A percentile compares a stretch with the other conserved stretches of the same genome.
phyloP scores from a whole-genome alignment of 1,140 invertebrate species.

The Phymastichus coffea region DNA sequence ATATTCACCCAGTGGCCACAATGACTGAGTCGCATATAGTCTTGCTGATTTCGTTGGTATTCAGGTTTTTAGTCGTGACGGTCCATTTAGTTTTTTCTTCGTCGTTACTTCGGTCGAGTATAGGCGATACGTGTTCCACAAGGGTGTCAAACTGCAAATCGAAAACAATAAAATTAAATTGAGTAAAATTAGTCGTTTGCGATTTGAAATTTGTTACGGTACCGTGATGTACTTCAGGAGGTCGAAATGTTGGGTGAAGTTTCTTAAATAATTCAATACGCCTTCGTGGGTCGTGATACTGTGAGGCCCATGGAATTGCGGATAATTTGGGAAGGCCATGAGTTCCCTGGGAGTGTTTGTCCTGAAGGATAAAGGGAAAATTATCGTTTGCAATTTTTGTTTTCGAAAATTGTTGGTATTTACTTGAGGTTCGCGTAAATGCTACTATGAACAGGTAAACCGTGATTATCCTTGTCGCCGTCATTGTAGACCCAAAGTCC shows the following conservation, averaged over 20 bases:
- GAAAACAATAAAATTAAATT: not conserved
- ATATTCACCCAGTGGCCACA: not conserved
- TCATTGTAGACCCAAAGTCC: no score
- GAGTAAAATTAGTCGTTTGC: not conserved
- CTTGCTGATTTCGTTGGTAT: not conserved
- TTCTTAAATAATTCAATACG: constrained; percentile 61
- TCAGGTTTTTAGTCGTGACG: not conserved
- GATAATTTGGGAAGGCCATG: constrained; percentile 73
- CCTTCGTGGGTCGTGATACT: constrained; percentile 44
- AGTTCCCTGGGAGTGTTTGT: constrained; percentile 77
- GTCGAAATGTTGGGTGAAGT: constrained; percentile 61
- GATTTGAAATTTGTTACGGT: constrained; percentile 8
- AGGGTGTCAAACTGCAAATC: not conserved
- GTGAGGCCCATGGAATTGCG: no score
- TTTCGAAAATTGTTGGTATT: no score
- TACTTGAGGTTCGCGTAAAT: constrained; percentile 71
- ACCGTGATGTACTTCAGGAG: constrained; percentile 60
- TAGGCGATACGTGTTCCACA: not conserved
- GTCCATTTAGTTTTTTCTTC: not conserved
- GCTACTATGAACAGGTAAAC: constrained; percentile 65
- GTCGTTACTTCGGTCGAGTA: not conserved
- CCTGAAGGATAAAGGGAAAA: no score
- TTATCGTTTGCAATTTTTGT: not conserved
- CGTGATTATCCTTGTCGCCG: no score
- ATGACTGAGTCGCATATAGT: not conserved